phyloP scores from a whole-genome alignment of 2,797 vertebrate genomes.

The Podargus strigoides region DNA sequence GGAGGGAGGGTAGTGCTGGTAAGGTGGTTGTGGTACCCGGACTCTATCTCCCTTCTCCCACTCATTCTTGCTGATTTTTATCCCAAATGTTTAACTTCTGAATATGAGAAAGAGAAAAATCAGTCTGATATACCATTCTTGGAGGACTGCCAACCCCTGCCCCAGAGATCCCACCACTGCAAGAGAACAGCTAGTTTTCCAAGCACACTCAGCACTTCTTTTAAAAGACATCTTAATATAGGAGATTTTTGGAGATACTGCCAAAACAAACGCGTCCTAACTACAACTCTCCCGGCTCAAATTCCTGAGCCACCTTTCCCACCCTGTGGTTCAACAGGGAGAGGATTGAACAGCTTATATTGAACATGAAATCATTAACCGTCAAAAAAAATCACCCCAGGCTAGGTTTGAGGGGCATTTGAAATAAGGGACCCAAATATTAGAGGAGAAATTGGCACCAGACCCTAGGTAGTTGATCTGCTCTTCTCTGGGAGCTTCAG shows the following conservation, averaged over 20 bases:
- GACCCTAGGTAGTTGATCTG: background rate
- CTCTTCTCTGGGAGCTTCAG: background rate
- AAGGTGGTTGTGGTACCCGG: background rate
- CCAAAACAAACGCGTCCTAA: background rate
- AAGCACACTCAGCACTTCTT: background rate
- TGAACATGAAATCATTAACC: background rate
- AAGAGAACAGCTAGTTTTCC: background rate
- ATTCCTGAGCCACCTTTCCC: slow-evolving; percentile 16
- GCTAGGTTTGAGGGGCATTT: background rate
- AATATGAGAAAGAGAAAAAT: background rate
- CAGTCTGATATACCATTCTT: background rate
- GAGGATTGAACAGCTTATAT: background rate
- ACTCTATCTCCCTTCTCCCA: background rate
- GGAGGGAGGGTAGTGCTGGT: background rate
- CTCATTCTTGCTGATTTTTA: background rate
- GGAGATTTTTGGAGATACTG: background rate
- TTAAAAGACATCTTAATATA: background rate
- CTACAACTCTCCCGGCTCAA: background rate
- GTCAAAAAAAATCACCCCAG: background rate
- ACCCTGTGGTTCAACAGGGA: background rate
- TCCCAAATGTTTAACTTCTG: background rate
- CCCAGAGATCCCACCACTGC: background rate
- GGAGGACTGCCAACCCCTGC: background rate
- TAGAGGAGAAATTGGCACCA: background rate
- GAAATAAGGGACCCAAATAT: background rate